phyloP scores from a whole-genome alignment of 2,888 invertebrate genomes.

The Drosophila sordidula region DNA sequence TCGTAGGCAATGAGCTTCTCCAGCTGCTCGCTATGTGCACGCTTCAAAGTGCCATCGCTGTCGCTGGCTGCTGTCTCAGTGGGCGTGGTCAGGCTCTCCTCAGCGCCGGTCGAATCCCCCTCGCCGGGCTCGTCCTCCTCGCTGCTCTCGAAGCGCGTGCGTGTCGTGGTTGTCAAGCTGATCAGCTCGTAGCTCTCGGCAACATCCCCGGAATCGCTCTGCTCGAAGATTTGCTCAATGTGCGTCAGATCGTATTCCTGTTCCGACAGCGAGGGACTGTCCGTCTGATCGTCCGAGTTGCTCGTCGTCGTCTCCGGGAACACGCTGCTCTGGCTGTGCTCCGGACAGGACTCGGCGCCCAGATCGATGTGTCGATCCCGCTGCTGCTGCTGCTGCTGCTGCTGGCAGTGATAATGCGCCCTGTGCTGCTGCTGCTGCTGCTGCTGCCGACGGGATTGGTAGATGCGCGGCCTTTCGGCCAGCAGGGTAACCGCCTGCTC shows the following conservation, averaged over 20 bases:
- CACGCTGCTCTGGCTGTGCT: slow-evolving; percentile 83
- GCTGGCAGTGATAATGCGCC: slow-evolving; percentile 11
- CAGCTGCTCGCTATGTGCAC: slow-evolving; percentile 61
- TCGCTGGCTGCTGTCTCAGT: slow-evolving; percentile 48
- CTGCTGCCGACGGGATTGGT: slow-evolving; percentile 78
- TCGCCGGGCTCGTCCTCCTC: slow-evolving; percentile 51
- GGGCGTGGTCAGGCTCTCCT: slow-evolving; percentile 24
- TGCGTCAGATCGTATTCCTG: slow-evolving; percentile 83
- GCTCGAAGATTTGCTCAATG: slow-evolving; percentile 81
- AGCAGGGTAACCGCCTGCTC: slow-evolving; percentile 72
- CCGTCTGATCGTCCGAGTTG: slow-evolving; percentile 84
- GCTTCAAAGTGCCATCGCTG: slow-evolving; percentile 67
- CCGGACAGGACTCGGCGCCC: slow-evolving; percentile 81
- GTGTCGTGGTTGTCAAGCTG: slow-evolving; percentile 80
- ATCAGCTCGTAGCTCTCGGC: slow-evolving; percentile 82
- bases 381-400: slow-evolving; percentile 38
- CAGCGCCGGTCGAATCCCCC: slow-evolving; percentile 5
- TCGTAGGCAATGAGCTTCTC: slow-evolving; percentile 84
- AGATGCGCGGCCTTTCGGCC: slow-evolving; percentile 81
- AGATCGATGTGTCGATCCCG: slow-evolving; percentile 44
- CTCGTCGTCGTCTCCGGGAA: slow-evolving; percentile 84
- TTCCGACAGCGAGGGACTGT: slow-evolving; percentile 82
- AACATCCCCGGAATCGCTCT: slow-evolving; percentile 44
- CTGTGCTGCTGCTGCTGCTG: slow-evolving; percentile 33
- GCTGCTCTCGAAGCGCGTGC: slow-evolving; percentile 76